Base-by-base conservation (phyloP, 2,113 vertebrate species). In the Collichthys lucidus region DNA sequence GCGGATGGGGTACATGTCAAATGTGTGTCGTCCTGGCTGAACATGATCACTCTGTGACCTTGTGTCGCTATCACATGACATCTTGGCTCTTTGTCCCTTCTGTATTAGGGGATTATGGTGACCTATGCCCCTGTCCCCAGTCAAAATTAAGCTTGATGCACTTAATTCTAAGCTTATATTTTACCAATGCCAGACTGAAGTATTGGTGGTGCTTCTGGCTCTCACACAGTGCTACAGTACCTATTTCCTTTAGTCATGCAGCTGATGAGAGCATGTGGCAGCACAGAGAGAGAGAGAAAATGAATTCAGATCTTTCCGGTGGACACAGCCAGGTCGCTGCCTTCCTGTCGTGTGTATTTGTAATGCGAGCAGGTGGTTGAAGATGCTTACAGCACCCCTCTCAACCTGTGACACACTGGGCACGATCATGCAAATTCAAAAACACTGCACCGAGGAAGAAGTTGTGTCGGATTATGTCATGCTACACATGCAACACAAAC, bases 41-140 rank as follows among this genome's bases (percentile, higher is more conserved):
- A 79, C 78, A 66, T 15, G 57, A 57, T 55, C 73, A 52, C 50
- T 50, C 4, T 80, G 83, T 88, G 84, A 90, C 89, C 89, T 82
- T 89, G 57, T 85, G 63, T 73, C 5, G 53, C 84, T 86, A 90
- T 93, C 91, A 84, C 85, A 79, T 86, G 68, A 74, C 85, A 89
- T 88, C 77, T 88, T 89, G 86, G 88, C 83, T 79, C 81, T 76
- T 81, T 79, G 80, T 82, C 80, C 80, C 66, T 14, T 19, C 80
- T 63, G 85, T 81, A 82, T 92, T 89, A 90, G 69, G 82, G 86
- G 88, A 92, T 94, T 92, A 88, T 82, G 16, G 46, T 68, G 86
- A 91, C 87, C 88, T 91, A 12, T 83, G 76, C 70, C 77, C 83
- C 62, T n/a, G 49, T 67, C 50, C 74, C 49, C 26, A 15, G 76